Evolutionary conservation across 2,888 invertebrate species (phyloP), one percentile per base, ranked within the genome.

Genomic region (Leucozona laternaria): DNA sequence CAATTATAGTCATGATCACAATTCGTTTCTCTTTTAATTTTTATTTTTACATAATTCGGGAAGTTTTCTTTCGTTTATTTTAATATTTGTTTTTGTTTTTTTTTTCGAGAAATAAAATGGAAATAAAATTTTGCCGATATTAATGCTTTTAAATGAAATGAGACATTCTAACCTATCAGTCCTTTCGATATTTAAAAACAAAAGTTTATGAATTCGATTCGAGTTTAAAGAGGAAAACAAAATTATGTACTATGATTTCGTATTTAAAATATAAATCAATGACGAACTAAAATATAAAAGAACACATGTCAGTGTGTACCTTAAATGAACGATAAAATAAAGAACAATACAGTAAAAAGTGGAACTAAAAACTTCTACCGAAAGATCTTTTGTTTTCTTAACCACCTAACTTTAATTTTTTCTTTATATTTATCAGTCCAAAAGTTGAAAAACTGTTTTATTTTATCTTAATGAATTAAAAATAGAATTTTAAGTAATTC

Each of bases 81-180:
- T 2, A 10, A 55, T 43, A 25, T 77, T 28, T 64, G 53, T 22
- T 50, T 60, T 34, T 53, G 15, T 64, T 73, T 70, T 22, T 78
- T 58, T 48, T 13, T 50, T 62, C 15, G 15, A 37, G 78, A 68
- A 71, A 37, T 79, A 73, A 78, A 79, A 70, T 79, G 73, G 73
- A 71, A 76, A 58, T 66, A 22, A 78, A 73, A 83, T 78, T 66
- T 82, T 72, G 73, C 66, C 81, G 85, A 79, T 90, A 78, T 43
- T 82, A 88, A 64, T 40, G 13, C 8, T 64, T 64, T 45, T 6
- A 13, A 45, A 79, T 79, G 80, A 84, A 81, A 78, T 81, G 73
- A 81, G 75, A 80, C 77, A 79, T 88, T 88, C 89, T 89, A 89
- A 89, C 87, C 89, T 90, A 90, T 90, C 90, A 90, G 90, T 90